phyloP scores from a whole-genome alignment of 2,888 invertebrate genomes.

The Pediacus dermestoides region DNA sequence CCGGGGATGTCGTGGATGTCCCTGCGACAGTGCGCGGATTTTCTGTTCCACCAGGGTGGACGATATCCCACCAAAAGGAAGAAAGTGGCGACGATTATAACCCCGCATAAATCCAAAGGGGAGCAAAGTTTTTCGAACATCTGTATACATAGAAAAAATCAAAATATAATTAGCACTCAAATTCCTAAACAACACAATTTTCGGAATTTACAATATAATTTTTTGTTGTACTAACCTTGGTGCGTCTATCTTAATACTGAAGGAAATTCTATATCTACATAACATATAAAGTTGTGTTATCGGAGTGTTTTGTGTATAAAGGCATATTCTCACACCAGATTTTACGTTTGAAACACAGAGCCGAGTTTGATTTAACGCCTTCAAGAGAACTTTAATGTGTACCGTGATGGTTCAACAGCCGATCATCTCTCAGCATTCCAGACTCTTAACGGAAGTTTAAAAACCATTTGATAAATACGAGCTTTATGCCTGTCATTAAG shows the following conservation, averaged over 20 bases:
- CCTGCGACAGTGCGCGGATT: constrained; percentile 16
- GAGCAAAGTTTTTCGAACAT: constrained; percentile 30
- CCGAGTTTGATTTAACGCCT: no score
- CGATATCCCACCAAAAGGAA: constrained; percentile 39
- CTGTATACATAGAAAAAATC: constrained; percentile 20
- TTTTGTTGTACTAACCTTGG: constrained; percentile 27
- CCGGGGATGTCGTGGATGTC: constrained; percentile 63
- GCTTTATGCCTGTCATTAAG: constrained; percentile 1
- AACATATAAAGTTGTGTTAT: constrained; percentile 11
- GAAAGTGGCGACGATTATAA: constrained; percentile 31
- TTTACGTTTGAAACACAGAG: constrained; percentile 8
- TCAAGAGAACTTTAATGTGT: no score
- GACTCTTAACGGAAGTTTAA: constrained; percentile 33
- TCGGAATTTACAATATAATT: constrained; percentile 8
- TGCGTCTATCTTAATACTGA: constrained; percentile 22
- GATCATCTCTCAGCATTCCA: constrained; percentile 30
- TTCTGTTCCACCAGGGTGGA: constrained; percentile 39
- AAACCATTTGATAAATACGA: neutral
- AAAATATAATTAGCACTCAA: constrained; percentile 9
- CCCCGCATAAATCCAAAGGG: constrained; percentile 26
- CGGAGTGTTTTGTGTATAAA: constrained; percentile 11
- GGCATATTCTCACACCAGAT: constrained; percentile 6
- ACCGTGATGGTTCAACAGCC: constrained; percentile 32
- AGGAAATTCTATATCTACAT: constrained; percentile 22
- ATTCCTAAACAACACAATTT: constrained; percentile 6